Base-by-base conservation (phyloP, 2,797 vertebrate genomes). In the Chelonia mydas region DNA sequence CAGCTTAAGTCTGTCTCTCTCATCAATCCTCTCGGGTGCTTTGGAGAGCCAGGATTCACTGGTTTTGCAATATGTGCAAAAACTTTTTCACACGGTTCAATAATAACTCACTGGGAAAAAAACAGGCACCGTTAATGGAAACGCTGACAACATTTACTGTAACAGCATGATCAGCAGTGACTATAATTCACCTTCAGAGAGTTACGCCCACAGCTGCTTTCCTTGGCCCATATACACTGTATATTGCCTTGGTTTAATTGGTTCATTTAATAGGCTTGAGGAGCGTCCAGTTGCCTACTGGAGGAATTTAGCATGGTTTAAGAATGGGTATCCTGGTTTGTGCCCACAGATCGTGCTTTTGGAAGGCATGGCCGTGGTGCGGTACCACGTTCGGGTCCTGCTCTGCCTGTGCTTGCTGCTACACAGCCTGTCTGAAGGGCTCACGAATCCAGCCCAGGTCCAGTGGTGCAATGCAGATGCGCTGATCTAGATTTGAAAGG, bases 141-240 rank as follows among this genome's bases (percentile, higher is more conserved):
- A 97, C 41, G 94, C 83, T 97, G 96, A 97, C 96, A 84, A 94
- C 94, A 90, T 85, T 96, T 96, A 96, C 93, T 84, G 95, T 96
- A 97, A 97, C 10, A 95, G 91, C 92, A 45, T 11, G 81, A 96
- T 94, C 96, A 96, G 96, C 95, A 96, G 89, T 89, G 94, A 95
- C 87, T 84, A 27, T 94, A 95, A 93, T 93, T 96, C 93, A 90
- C 89, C 92, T 95, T 95, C 94, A 93, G 86, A 92, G 91, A 72
- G 84, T 79, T 84, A 88, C 89, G 84, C 96, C 96, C 93, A 93
- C 80, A 33, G 5, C 41, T 97, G 95, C 95, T 97, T 97, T 94
- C 92, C 97, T 98, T 98, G 97, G 97, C 97, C 72, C 45, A 6
- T 31, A 45, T 13, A 74, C 72, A 53, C 72, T 33, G 72, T 68